phyloP scores from a whole-genome alignment of 2,797 vertebrate genomes.

The Poeciliopsis turneri region DNA sequence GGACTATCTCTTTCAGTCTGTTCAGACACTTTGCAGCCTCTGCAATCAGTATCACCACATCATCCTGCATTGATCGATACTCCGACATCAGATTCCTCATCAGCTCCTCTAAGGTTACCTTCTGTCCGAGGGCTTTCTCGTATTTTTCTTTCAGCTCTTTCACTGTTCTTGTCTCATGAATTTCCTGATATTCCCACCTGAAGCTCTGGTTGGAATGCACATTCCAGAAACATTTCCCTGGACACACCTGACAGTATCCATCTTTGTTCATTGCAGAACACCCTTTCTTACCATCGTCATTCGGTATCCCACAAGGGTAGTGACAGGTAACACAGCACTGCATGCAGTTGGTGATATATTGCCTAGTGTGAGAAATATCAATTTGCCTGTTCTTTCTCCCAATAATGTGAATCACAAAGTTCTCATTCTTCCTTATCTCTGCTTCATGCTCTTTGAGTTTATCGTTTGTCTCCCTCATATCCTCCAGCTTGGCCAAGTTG shows the following conservation, averaged over 20 bases:
- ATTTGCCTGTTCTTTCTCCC: not conserved
- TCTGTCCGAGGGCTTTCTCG: conserved; percentile 19
- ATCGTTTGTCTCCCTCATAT: conserved; percentile 45
- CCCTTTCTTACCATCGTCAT: conserved; percentile 10
- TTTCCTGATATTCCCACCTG: conserved; percentile 44
- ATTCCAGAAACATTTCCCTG: conserved; percentile 55
- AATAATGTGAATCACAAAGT: conserved; percentile 59
- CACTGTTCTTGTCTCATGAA: conserved; percentile 42
- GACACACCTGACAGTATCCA: conserved; percentile 53
- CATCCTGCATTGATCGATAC: not conserved
- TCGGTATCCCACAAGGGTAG: conserved; percentile 39
- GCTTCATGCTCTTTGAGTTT: conserved; percentile 55
- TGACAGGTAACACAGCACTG: conserved; percentile 59
- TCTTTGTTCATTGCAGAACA: conserved; percentile 28
- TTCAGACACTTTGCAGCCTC: conserved; percentile 36
- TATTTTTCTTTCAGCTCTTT: conserved; percentile 53
- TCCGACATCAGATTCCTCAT: conserved; percentile 14
- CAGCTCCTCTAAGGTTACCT: conserved; percentile 23
- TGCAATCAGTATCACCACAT: conserved; percentile 3
- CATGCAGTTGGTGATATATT: conserved; percentile 61
- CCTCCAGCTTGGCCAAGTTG: conserved; percentile 55
- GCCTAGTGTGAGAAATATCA: conserved; percentile 19
- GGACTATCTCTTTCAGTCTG: conserved; percentile 58
- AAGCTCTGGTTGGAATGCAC: conserved; percentile 55
- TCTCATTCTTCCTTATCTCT: conserved; percentile 45